Evolutionary conservation across 2,888 invertebrate genomes (phyloP).

Genomic region (Scelioninae gen. 2): DNA sequence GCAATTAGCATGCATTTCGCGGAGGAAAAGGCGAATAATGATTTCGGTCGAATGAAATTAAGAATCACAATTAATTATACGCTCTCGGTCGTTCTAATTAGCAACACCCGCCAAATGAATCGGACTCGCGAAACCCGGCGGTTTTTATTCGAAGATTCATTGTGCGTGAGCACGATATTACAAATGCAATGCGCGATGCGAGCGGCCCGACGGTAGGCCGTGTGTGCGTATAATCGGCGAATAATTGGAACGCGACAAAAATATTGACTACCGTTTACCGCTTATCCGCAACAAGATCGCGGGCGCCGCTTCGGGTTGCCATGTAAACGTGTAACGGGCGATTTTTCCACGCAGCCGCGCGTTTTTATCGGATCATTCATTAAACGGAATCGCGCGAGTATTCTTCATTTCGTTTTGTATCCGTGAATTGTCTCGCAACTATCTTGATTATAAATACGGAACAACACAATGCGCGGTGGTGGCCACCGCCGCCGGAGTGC

Average conservation of each 20-base stretch:
- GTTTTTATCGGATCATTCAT: no score
- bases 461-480: no score
- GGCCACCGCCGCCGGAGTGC: no score
- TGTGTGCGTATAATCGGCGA: conserved; percentile 52
- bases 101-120: conserved; percentile 38
- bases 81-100: conserved; percentile 29
- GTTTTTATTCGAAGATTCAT: conserved; percentile 40
- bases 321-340: conserved; percentile 42
- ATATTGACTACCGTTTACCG: conserved; percentile 54
- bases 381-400: no score
- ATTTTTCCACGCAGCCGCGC: no score
- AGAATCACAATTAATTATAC: conserved; percentile 17
- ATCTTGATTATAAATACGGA: no score
- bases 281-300: conserved; percentile 53
- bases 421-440: no score
- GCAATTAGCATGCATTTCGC: neutral
- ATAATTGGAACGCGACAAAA: conserved; percentile 60
- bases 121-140: neutral
- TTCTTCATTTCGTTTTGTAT: no score
- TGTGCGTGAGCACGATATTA: conserved; percentile 38
- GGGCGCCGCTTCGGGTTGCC: conserved; percentile 26
- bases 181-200: conserved; percentile 17
- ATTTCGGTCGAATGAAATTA: conserved; percentile 12
- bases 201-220: conserved; percentile 21
- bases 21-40: neutral